A percentile compares a stretch with the other conserved stretches of the same genome.
Conservation (phyloP, 2,797 vertebrate genomes). For the Halcyon badia region DNA sequence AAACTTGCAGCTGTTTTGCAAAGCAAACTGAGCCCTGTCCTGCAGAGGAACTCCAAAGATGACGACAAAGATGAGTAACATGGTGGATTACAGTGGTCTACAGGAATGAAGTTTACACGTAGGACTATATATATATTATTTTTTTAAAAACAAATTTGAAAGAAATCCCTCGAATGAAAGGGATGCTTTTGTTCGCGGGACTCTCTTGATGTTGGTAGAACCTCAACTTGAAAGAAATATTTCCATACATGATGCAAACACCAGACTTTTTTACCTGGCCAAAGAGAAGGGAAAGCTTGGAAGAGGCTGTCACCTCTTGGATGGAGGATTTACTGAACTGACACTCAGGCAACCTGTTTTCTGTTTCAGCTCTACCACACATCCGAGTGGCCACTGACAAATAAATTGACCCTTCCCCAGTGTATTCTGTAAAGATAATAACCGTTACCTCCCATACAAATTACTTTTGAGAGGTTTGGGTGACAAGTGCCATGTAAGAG, state of each 20-base stretch:
- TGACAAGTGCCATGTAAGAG: neutral
- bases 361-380: neutral
- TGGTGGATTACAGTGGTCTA: neutral
- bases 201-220: neutral
- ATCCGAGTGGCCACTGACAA: neutral
- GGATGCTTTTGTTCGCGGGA: neutral
- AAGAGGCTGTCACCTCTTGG: neutral
- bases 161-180: neutral
- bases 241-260: neutral
- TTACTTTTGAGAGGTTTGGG: neutral
- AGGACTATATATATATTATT: constrained; percentile 9
- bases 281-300: neutral
- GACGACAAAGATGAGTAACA: constrained; percentile 69
- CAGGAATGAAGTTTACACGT: constrained; percentile 38
- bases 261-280: neutral
- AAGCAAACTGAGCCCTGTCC: constrained; percentile 77
- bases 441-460: neutral
- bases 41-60: constrained; percentile 65
- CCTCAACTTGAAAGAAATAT: constrained; percentile 15
- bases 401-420: neutral
- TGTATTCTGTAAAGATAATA: neutral
- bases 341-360: neutral
- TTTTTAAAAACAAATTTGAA: neutral
- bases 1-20: constrained; percentile 83
- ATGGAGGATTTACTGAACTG: neutral